Conservation (phyloP, 2,113 vertebrate species). For the Melanerpes aurifrons region DNA sequence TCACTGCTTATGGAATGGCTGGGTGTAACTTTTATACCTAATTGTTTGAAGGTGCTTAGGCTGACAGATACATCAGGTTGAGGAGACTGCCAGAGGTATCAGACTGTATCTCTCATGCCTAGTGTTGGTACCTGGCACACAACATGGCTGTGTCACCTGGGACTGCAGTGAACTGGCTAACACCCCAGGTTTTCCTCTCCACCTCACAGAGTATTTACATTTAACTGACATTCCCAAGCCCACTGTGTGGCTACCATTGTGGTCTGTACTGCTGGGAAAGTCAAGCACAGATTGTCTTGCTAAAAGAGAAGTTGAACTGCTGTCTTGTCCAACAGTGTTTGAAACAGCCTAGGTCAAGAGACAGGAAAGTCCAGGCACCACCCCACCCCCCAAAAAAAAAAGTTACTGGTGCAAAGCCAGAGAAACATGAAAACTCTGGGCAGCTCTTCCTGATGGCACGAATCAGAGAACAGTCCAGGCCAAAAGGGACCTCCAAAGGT, state of each 20-base stretch:
- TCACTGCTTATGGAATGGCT: not conserved
- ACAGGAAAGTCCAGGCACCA: not conserved
- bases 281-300: not conserved
- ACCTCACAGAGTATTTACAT: too few species aligned
- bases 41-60: not conserved
- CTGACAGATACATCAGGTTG: not conserved
- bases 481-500: too few species aligned
- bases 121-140: rapidly evolving
- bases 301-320: not conserved
- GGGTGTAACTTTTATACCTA: not conserved
- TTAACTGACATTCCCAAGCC: too few species aligned
- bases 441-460: too few species aligned
- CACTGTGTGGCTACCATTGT: too few species aligned
- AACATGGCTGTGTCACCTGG: not conserved
- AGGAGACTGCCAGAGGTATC: not conserved
- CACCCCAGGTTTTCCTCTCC: too few species aligned
- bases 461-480: too few species aligned
- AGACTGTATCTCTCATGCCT: not conserved
- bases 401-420: not conserved
- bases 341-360: not conserved
- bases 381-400: too few species aligned
- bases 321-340: not conserved
- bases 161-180: too few species aligned
- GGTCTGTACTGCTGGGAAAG: not conserved
- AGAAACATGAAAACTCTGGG: not conserved